A percentile compares a stretch with the other conserved stretches of the same genome.
Conservation (phyloP, 2,888 invertebrate genomes). For the Cataglyphis altisquamis region DNA sequence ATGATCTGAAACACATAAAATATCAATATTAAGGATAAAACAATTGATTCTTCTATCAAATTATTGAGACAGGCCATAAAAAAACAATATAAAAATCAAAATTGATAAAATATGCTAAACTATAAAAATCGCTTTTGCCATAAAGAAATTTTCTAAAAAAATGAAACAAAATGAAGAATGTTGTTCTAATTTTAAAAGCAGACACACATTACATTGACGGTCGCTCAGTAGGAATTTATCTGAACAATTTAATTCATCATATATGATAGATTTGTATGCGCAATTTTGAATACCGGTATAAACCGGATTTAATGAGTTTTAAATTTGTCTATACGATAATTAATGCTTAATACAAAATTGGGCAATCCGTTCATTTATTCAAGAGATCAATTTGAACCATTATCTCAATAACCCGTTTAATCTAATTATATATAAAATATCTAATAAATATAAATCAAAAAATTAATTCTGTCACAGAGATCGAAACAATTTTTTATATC, state of each 20-base stretch:
- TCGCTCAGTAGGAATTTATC: not conserved
- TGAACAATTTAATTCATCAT: not conserved
- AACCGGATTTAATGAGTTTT: not conserved
- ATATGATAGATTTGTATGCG: not conserved
- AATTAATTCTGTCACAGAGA: not conserved
- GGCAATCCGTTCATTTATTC: not conserved
- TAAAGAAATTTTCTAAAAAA: not conserved
- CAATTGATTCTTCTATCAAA: not conserved
- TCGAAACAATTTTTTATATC: not conserved
- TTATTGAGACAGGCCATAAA: not conserved
- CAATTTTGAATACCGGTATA: not conserved
- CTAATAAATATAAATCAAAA: not conserved
- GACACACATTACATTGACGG: not conserved
- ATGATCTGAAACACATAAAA: slow-evolving; percentile 65
- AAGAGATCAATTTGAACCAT: not conserved
- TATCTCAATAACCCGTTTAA: not conserved
- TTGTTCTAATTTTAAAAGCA: not conserved
- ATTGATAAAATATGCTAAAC: not conserved
- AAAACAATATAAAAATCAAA: not conserved
- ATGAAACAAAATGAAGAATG: not conserved
- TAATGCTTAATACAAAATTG: not conserved
- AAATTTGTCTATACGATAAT: not conserved
- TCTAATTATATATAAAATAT: not conserved
- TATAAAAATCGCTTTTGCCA: not conserved
- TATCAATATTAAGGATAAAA: not conserved